Evolutionary conservation across 2,797 vertebrate genomes (phyloP).

Genomic region (Enteromius anoplus): DNA sequence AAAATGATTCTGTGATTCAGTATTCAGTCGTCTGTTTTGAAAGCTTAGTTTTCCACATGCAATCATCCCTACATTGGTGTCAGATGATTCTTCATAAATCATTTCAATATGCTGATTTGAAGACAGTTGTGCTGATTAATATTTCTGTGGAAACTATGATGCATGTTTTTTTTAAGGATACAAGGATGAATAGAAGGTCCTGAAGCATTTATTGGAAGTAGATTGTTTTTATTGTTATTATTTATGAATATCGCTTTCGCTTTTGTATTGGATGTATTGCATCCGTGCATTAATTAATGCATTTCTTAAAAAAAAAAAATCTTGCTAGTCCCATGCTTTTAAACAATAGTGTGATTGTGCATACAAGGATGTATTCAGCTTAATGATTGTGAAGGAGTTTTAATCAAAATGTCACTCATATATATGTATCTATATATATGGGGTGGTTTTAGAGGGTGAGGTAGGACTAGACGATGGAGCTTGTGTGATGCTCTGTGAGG

Average conservation of each 20-base stretch:
- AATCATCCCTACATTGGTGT: no score
- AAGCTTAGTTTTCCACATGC: neutral
- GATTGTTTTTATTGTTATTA: neutral
- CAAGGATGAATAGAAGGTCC: neutral
- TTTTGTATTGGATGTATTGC: neutral
- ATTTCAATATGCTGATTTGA: neutral
- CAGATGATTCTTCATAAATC: neutral
- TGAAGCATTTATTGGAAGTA: neutral
- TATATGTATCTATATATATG: neutral
- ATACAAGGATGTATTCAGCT: neutral
- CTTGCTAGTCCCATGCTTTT: neutral
- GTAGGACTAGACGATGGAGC: neutral
- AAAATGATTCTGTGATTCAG: neutral
- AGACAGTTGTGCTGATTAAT: neutral
- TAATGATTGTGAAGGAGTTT: neutral
- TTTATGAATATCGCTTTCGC: neutral
- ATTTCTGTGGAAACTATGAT: neutral
- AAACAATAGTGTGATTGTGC: neutral
- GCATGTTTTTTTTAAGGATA: neutral
- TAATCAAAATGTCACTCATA: neutral
- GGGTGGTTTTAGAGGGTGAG: neutral
- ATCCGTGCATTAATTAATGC: neutral
- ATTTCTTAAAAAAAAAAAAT: neutral
- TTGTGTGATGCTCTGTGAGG: constrained; percentile 35
- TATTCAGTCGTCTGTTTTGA: neutral